These are phyloP conservation scores for Melanotaenia trifasciata DNA, from an alignment of 2,797 vertebrate species.

Conservation along the genomic window DNA sequence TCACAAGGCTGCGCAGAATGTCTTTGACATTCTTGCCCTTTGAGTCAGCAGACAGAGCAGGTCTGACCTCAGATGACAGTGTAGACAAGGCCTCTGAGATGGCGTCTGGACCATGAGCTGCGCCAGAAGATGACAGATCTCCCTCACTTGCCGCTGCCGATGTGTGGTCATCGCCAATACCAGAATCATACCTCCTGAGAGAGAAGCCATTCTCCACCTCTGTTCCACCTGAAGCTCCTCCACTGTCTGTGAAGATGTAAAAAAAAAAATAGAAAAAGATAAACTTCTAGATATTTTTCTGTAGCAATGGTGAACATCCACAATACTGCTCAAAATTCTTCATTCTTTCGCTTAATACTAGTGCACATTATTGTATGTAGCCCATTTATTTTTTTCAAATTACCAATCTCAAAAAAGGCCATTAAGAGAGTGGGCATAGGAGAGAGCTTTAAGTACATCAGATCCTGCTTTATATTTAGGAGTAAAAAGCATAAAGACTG, in stretches of 20 bases:
- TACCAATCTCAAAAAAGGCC: not conserved
- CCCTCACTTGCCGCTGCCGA: slow-evolving; percentile 64
- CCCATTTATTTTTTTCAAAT: not conserved
- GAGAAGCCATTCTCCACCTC: slow-evolving; percentile 82
- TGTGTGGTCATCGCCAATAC: slow-evolving; percentile 86
- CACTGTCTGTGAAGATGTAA: slow-evolving; percentile 49
- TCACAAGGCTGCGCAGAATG: slow-evolving; percentile 95
- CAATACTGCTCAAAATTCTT: not conserved
- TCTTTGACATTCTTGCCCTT: slow-evolving; percentile 95
- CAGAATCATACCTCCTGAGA: slow-evolving; percentile 85
- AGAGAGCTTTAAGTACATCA: not conserved
- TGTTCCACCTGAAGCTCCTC: slow-evolving; percentile 62
- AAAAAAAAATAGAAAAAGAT: not conserved
- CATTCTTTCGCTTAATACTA: not conserved
- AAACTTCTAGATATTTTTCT: not conserved
- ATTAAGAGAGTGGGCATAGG: not conserved
- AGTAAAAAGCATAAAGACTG: not conserved
- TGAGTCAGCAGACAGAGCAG: slow-evolving; percentile 72
- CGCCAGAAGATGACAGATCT: slow-evolving; percentile 50
- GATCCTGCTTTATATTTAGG: not conserved
- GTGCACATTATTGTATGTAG: not conserved
- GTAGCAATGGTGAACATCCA: not conserved
- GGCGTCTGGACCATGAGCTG: slow-evolving; percentile 89
- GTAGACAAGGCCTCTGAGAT: slow-evolving; percentile 92
- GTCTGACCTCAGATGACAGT: slow-evolving; percentile 91